Base-by-base conservation (phyloP, 2,888 invertebrate species). In the Epirrhoe alternata region DNA sequence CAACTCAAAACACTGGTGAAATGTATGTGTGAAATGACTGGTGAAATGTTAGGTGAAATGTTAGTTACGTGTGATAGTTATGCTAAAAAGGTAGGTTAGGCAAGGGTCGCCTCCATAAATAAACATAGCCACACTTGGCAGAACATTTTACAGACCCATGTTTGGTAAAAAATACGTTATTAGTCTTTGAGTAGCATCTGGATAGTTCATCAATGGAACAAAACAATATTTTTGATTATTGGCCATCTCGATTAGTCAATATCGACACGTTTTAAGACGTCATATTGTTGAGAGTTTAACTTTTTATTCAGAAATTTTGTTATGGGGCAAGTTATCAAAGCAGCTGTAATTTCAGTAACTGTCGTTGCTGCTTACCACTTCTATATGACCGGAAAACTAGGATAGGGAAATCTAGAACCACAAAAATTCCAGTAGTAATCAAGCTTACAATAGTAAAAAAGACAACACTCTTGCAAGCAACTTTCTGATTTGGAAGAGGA, bases 331-430 rank as follows among this genome's bases (percentile, higher is more conserved):
- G 69, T 77, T 42, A 58, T 77, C 16, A 85, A 83, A 71, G 75
- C 79, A 50, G 61, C 81, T 8, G 59, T 80, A 10, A 75, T 84
- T 55, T 76, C 81, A n/a, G 75, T 83, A 3, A 69, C 77, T 3
- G 79, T 84, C 30, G 80, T 83, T 0, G 78, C 79, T 35, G 78
- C 77, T 17, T 85, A 86, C 59, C 80, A 84, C 75, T 79, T 74
- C 62, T 80, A 79, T 55, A 64, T 76, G n/a, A 75, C 69, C 59
- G 74, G 67, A 33, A 56, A 14, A 49, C 33, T 58, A 59, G 10
- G 49, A 2, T 24, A 45, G 45, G 45, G 16, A 31, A 50, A 45
- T 14, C 45, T 17, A 55, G 42, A 17, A 50, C 35, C 47, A 10
- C 8, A 10, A 3, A 24, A 50, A 50, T 38, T 50, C 30, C 10